Evolutionary conservation across 2,797 vertebrate genomes (phyloP).

Genomic region (Scomberomorus guttatus): DNA sequence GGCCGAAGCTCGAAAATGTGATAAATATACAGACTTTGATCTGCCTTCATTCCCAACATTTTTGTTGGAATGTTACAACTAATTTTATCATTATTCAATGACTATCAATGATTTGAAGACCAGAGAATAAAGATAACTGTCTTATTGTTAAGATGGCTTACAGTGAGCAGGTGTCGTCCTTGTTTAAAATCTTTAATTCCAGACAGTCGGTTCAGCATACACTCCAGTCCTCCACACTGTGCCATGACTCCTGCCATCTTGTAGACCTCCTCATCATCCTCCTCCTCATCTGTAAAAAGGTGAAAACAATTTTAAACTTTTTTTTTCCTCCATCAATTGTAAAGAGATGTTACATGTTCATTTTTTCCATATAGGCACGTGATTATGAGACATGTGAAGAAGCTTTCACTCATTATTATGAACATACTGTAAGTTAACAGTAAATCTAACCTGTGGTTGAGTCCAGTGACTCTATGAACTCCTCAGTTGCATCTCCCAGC

Average conservation of each 20-base stretch:
- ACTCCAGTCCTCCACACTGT: slow-evolving; percentile 96
- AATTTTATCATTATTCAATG: too few species aligned
- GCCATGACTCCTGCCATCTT: slow-evolving; percentile 99
- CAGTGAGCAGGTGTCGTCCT: slow-evolving; percentile 95
- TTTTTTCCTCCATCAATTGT: not conserved
- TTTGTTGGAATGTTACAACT: not conserved
- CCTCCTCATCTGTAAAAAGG: slow-evolving; percentile 92
- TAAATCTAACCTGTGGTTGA: slow-evolving; percentile 93
- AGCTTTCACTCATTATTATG: not conserved
- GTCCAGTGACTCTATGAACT: slow-evolving; percentile 98
- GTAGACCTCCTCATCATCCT: slow-evolving; percentile 99
- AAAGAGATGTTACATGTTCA: not conserved
- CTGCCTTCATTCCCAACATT: not conserved
- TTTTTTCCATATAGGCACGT: not conserved
- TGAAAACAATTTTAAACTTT: not conserved
- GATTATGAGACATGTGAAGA: not conserved
- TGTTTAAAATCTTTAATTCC: slow-evolving; percentile 99
- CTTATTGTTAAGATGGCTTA: slow-evolving; percentile 78
- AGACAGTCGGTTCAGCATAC: slow-evolving; percentile 96
- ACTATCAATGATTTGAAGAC: too few species aligned
- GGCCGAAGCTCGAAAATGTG: not conserved
- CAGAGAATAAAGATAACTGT: accelerated
- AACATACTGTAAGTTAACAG: not conserved
- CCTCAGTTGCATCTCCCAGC: slow-evolving; percentile 97
- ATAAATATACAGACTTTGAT: not conserved